Base-by-base conservation (phyloP, 1,140 invertebrate genomes). In the Eumeta japonica region DNA sequence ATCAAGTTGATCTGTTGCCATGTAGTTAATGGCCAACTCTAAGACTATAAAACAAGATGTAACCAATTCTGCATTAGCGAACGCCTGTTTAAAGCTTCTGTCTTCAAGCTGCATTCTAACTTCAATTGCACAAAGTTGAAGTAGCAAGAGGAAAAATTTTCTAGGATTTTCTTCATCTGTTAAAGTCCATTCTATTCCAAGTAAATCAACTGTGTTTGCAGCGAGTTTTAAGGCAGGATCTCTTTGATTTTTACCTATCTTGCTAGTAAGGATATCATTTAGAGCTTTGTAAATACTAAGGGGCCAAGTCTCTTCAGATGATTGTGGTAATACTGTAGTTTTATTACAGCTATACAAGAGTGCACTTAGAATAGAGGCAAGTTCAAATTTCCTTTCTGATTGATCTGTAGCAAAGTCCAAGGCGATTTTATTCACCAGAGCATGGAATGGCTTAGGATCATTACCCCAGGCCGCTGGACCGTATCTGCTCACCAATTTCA, bases 81-180 rank as follows among this genome's bases (percentile, higher is more conserved):
- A 81, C 4, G 90, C 84, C 60, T 87, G 79, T 60, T 92, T 88
- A 41, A 93, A 77, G 53, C 83, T 85, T 48, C 87, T 86, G 43
- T 91, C 89, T 59, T 97, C 92, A 28, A 95, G 67, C 52, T 91
- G 87, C 90, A 97, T 94, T 51, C 91, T 81, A 2, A 94, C 84
- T 79, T 96, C 93, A 58, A 97, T 90, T 33, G 90, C 89, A 45
- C 87, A 84, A 12, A 97, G 65, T 63, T 95, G 91, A 36, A 94
- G 81, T 2, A 94, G 65, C 27, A 94, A 66, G 1, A 94, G 72
- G 48, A 94, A 88, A 50, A 94, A 88, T 53, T 87, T 83, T 67
- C 87, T 89, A 38, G 84, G 83, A 48, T 85, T 87, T 30, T 87
- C 86, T 48, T 88, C 86, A 70, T 89, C 86, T 43, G 78, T 80